Base-by-base conservation (phyloP, 2,113 vertebrate species). In the Chrysemys picta region DNA sequence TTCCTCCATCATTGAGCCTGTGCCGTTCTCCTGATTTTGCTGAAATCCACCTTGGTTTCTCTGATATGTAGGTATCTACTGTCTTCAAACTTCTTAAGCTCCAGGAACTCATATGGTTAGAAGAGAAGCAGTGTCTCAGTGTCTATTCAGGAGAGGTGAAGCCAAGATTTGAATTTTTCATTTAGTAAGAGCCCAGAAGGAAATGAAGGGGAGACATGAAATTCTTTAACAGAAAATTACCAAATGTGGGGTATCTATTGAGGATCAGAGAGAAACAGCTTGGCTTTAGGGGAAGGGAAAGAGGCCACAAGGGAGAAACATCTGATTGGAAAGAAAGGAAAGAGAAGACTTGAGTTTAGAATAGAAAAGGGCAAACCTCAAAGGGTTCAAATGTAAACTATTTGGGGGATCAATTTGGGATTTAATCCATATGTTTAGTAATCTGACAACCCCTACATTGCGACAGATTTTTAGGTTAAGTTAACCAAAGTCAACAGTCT, bases 401-500 rank as follows among this genome's bases (percentile, higher is more conserved):
- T 90, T 88, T 27, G 1, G 0, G 14, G 29, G 10, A 31, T 59
- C 65, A 1, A 84, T 89, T 56, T 50, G 17, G 57, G 57, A 59
- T 10, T 8, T 59, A 94, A 89, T 35, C 3, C 57, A 81, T 80
- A 62, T n/a, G 47, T 75, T 75, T 31, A 54, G 83, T 3, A 6
- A 2, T 7, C 35, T 80, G 35, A 22, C 38, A 80, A 92, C 80
- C 89, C 82, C 22, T 22, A 31, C 27, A 85, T 21, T 92, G 7
- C 83, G 91, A 95, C 83, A 88, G 78, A 52, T 84, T 91, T 88
- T 62, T 21, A 65, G 25, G 17, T 82, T 84, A 69, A 54, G 80
- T 91, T 80, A 82, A 95, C 57, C 6, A 54, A 9, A 21, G 90
- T 50, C 80, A 86, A 12, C 85, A 80, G 86, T 96, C 90, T 82